Base-by-base conservation (phyloP, 2,113 vertebrate species). In the Sorex fumeus region DNA sequence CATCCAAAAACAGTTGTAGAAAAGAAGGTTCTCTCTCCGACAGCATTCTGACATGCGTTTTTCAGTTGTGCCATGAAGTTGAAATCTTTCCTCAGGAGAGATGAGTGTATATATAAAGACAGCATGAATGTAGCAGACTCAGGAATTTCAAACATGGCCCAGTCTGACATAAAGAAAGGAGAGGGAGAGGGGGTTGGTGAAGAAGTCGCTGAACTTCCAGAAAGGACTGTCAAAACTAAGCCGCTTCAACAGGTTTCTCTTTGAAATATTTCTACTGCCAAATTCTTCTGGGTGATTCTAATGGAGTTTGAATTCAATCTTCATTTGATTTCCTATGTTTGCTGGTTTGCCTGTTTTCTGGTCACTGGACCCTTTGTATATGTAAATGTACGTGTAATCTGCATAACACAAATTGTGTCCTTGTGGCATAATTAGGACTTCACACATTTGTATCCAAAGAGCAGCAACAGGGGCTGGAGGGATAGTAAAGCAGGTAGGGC, bases 41-140 rank as follows among this genome's bases (percentile, higher is more conserved):
- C 96, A 97, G 87, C 90, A 36, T 95, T 80, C 93, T 97, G 96
- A 96, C 94, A 97, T 4, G 28, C 90, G 98, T 97, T 97, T 96
- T 97, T 97, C 96, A 96, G 95, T 97, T 97, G 97, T 96, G 94
- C 96, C 96, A 94, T 40, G 83, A 96, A 96, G 90, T 71, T 97
- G 96, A 98, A 97, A 92, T 93, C 93, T 97, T 97, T 97, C 86
- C 97, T 98, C 97, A 27, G 81, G 97, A 97, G 98, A 97, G 94
- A 95, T 90, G 66, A 66, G 2, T 62, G 28, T 93, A 85, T 97
- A 77, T 96, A 94, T 83, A 94, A 96, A 96, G 93, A 95, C 81
- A 89, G 86, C 70, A 84, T 4, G 10, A 81, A 34, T 4, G 2
- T 79, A 34, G 88, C 91, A 94, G 95, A 91, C 50, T 74, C 87